Evolutionary conservation across 2,797 vertebrate genomes (phyloP), one percentile per base, ranked within the genome.

Genomic region (Cuniculus paca): DNA sequence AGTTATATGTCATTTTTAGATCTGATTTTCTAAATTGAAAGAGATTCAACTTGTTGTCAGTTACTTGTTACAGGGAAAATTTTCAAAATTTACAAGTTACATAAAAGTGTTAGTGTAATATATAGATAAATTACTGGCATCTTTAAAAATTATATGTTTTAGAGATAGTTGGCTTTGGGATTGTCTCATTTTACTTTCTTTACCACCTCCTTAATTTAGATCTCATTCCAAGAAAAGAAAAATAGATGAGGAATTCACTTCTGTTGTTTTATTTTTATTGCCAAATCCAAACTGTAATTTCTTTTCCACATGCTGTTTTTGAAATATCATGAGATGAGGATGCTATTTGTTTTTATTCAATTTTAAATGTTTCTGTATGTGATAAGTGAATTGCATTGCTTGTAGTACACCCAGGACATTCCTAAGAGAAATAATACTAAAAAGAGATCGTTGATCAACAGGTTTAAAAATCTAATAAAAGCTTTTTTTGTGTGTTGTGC

Each of bases 1-100:
- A 96, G 83, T 94, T 96, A 74, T 96, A 97, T 96, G 52, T 56
- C 95, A 92, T 42, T 93, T 90, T 87, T 39, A 84, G 63, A 90
- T 16, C 12, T 90, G 81, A 95, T 97, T 94, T 96, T 95, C 36
- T 50, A 88, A 90, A 92, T 19, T 68, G 45, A 91, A 94, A 92
- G 39, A 79, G 26, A 84, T 52, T 63, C 85, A 94, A 86, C 39
- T 56, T 79, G 97, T 80, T 72, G 63, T 92, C 54, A 81, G 81
- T 97, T 95, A 97, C 58, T 87, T 94, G 90, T 95, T 65, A 94
- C 34, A 85, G 87, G 31, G 45, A 31, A 96, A 91, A 74, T 34
- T 74, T 85, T 89, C 22, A 87, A 95, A 90, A 74, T 93, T 93
- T 89, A 45, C 39, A 88, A 60, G 20, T 36, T 68, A n/a, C 16